Conservation (phyloP, 1,140 invertebrate species). For the Zaprionus lachaisei region DNA sequence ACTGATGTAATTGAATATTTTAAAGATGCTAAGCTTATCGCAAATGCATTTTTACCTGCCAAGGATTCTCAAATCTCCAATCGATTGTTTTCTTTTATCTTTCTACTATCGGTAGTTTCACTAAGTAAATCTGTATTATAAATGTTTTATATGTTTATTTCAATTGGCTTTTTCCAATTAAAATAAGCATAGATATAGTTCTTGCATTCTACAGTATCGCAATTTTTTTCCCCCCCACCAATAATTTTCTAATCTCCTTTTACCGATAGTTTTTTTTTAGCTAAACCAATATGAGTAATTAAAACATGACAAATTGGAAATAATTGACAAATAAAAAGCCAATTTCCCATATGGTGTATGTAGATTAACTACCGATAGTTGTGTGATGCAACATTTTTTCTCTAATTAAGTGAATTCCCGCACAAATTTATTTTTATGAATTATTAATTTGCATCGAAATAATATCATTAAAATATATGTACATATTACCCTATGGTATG, state of each 20-base stretch:
- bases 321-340: constrained; percentile 1
- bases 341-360: not conserved
- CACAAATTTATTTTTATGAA: constrained; percentile 1
- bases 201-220: not conserved
- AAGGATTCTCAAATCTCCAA: too few relatives aligned
- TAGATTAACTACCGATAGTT: not conserved
- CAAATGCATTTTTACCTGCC: too few relatives aligned
- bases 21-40: too few relatives aligned
- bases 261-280: not conserved
- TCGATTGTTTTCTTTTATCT: too few relatives aligned
- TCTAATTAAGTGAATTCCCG: not conserved
- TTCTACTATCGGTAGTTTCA: too few relatives aligned
- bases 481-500: not conserved
- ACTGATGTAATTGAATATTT: too few relatives aligned
- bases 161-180: too few relatives aligned
- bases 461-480: constrained; percentile 2
- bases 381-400: not conserved
- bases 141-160: too few relatives aligned
- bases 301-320: not conserved
- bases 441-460: constrained; percentile 3
- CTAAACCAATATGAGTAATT: not conserved
- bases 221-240: too few relatives aligned
- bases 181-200: too few relatives aligned
- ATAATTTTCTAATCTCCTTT: not conserved
- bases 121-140: too few relatives aligned